Evolutionary conservation across 2,888 invertebrate species (phyloP).

Genomic region (Drosophila gaucha): DNA sequence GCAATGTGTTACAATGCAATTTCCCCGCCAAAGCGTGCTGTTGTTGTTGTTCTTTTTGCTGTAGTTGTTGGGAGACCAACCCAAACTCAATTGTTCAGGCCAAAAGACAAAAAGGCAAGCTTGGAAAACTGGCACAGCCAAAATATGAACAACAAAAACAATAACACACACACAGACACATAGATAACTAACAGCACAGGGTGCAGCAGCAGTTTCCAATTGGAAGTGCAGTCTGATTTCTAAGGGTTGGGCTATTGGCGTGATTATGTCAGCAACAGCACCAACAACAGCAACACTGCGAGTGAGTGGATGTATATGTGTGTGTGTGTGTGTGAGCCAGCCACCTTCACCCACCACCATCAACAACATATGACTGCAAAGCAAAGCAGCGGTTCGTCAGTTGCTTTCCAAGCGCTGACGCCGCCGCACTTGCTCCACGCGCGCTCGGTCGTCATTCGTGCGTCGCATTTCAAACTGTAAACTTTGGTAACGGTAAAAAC

Average conservation of each 20-base stretch:
- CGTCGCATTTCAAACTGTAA: slow-evolving; percentile 40
- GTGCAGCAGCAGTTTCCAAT: slow-evolving; percentile 73
- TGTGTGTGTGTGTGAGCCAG: slow-evolving; percentile 17
- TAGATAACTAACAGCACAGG: slow-evolving; percentile 58
- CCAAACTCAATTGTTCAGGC: slow-evolving; percentile 75
- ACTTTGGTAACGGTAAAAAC: slow-evolving; percentile 53
- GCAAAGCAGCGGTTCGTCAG: slow-evolving; percentile 56
- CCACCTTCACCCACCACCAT: slow-evolving; percentile 53
- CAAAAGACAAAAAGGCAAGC: slow-evolving; percentile 55
- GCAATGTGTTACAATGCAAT: slow-evolving; percentile 75
- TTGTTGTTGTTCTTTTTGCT: slow-evolving; percentile 40
- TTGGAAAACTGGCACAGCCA: slow-evolving; percentile 76
- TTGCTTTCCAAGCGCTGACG: slow-evolving; percentile 78
- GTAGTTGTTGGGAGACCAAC: slow-evolving; percentile 65
- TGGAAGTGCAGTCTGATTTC: slow-evolving; percentile 70
- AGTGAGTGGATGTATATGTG: slow-evolving; percentile 7
- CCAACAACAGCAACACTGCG: not conserved
- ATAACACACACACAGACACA: slow-evolving; percentile 21
- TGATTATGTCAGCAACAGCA: slow-evolving; percentile 76
- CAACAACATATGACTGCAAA: slow-evolving; percentile 50
- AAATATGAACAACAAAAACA: slow-evolving; percentile 58
- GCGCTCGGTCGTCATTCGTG: slow-evolving; percentile 58
- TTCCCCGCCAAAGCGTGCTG: slow-evolving; percentile 62
- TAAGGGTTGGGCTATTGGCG: slow-evolving; percentile 76
- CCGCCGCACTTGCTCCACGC: slow-evolving; percentile 68